Conservation (phyloP, 2,888 invertebrate species). For the Pandemis heparana region DNA sequence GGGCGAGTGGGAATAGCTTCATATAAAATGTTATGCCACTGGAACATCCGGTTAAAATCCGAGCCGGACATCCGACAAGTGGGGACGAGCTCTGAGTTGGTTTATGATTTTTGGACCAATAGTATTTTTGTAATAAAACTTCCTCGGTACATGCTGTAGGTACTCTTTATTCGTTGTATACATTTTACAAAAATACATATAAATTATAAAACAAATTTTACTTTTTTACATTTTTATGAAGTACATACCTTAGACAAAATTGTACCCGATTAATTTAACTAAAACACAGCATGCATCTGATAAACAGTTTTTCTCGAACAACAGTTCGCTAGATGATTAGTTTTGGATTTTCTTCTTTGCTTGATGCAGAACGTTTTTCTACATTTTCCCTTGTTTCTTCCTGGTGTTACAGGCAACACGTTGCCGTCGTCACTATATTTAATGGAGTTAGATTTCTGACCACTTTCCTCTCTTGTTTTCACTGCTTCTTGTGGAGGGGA, state of each 20-base stretch:
- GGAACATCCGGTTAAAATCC: no score
- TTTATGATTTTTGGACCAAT: neutral
- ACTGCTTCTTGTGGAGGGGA: constrained; percentile 5
- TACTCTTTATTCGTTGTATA: neutral
- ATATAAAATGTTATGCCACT: no score
- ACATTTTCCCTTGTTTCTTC: constrained; percentile 56
- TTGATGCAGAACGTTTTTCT: constrained; percentile 63
- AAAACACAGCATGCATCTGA: constrained; percentile 9
- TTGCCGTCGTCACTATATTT: constrained; percentile 18
- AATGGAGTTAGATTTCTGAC: neutral
- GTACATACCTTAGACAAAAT: neutral
- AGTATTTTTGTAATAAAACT: neutral
- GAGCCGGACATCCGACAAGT: no score
- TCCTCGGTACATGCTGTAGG: neutral
- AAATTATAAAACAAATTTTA: neutral
- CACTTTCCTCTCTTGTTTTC: neutral
- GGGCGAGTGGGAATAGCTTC: no score
- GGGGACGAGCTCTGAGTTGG: no score
- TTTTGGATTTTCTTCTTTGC: constrained; percentile 57
- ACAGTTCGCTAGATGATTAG: constrained; percentile 43
- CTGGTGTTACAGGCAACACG: constrained; percentile 28
- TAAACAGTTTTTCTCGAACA: constrained; percentile 36
- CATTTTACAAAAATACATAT: neutral
- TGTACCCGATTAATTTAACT: neutral
- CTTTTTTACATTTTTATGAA: neutral